Base-by-base conservation (phyloP, 2,888 invertebrate species). In the Hipparchia semele region DNA sequence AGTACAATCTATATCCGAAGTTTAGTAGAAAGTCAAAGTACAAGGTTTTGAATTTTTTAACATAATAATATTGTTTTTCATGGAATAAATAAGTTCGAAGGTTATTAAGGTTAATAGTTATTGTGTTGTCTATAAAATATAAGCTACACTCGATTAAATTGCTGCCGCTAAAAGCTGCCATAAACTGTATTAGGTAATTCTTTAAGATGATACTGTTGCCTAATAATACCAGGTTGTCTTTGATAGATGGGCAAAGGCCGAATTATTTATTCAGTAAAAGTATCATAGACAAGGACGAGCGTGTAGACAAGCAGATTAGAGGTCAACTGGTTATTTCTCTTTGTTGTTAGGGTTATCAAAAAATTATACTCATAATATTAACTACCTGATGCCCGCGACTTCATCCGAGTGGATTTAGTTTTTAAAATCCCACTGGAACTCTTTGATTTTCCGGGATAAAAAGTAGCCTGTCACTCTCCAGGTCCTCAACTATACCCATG, bases 291-390 rank as follows among this genome's bases (percentile, higher is more conserved):
- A 23, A 58, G 23, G 59, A 59, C 59, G 33, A 60, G 33, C 6
- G 33, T 53, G 51, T 51, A 51, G 51, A 65, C 51, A 65, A 53
- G 51, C 65, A 65, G 65, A 65, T 65, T 65, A 65, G 33, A 65
- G 53, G 65, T 65, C 65, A 65, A 53, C 51, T 51, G 12, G 65
- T 65, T 65, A 53, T 65, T 65, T 51, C 65, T 65, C 12, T 65
- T 53, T 39, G 33, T 62, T 13, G 13, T 1, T 13, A 65, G 33
- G 65, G 65, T 33, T 65, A 53, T 53, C 65, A 65, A 12, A 53
- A 65, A 39, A 4, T 4, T 4, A 5, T 39, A 5, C 39, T 39
- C 39, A 39, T 39, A 39, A 39, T 39, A 0, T 1, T 23, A 23
- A 23, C 23, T 23, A 23, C 0, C 23, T 23, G 23, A 23, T 23